phyloP scores from a whole-genome alignment of 2,113 vertebrate genomes.

The Lagopus leucura region DNA sequence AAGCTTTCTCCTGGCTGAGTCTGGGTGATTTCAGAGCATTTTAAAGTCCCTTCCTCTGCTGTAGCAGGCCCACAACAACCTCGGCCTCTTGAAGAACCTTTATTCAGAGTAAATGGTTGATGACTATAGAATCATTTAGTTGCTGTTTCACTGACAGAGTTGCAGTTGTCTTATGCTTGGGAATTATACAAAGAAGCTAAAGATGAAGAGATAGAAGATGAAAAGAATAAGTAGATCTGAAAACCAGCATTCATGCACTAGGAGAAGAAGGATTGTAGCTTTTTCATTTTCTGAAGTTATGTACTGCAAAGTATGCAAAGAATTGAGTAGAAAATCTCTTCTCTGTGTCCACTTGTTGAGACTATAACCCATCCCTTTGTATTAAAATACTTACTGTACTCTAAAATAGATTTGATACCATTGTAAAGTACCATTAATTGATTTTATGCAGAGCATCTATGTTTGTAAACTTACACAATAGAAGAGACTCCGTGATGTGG shows the following conservation, averaged over 20 bases:
- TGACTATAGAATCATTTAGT: background rate
- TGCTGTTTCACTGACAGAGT: background rate
- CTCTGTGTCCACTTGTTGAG: background rate
- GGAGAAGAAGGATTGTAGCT: background rate
- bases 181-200: background rate
- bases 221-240: background rate
- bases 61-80: background rate
- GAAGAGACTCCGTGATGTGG: background rate
- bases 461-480: background rate
- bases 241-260: background rate
- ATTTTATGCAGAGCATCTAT: accelerated
- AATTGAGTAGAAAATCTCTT: background rate
- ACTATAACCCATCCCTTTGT: background rate
- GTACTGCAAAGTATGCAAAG: background rate
- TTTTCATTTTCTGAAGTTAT: background rate
- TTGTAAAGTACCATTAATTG: background rate
- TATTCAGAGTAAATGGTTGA: background rate
- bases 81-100: background rate
- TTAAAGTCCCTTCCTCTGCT: background rate
- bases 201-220: background rate
- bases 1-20: background rate
- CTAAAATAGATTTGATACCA: background rate
- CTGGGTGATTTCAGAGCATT: slow-evolving; percentile 12
- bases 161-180: slow-evolving; percentile 8
- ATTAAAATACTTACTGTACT: background rate